Conservation (phyloP, 2,888 invertebrate species). For the Meghimatium bilineatum region DNA sequence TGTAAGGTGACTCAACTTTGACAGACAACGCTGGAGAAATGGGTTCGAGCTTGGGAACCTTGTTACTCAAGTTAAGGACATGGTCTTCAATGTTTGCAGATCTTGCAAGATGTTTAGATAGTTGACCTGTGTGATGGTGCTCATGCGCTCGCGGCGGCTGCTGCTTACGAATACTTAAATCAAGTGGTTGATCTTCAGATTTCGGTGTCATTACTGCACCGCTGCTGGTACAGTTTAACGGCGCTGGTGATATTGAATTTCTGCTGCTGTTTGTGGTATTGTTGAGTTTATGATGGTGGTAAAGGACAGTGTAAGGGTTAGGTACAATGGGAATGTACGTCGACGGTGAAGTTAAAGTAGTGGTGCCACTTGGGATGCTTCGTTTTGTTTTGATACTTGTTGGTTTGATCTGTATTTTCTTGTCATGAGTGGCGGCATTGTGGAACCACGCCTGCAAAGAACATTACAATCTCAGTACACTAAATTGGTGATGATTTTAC, state of each 20-base stretch:
- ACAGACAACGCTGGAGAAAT: slow-evolving; percentile 47
- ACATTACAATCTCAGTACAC: no score
- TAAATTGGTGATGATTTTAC: no score
- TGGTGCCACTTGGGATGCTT: slow-evolving; percentile 35
- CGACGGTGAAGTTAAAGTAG: slow-evolving; percentile 51
- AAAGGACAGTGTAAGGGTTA: slow-evolving; percentile 54
- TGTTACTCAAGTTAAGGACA: slow-evolving; percentile 87
- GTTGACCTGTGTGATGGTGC: slow-evolving; percentile 39
- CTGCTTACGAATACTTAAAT: slow-evolving; percentile 87
- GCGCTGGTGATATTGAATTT: neutral
- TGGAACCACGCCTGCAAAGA: slow-evolving; percentile 90
- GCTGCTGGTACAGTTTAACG: slow-evolving; percentile 8
- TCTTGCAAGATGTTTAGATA: slow-evolving; percentile 57
- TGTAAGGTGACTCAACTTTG: slow-evolving; percentile 28
- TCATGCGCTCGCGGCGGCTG: slow-evolving; percentile 64
- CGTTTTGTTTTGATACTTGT: slow-evolving; percentile 40
- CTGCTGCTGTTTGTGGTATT: slow-evolving; percentile 15
- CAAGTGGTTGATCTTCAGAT: slow-evolving; percentile 82
- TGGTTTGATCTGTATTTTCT: slow-evolving; percentile 78
- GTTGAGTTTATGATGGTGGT: slow-evolving; percentile 25
- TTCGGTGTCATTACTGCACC: slow-evolving; percentile 27
- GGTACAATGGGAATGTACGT: slow-evolving; percentile 74
- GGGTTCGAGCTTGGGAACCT: slow-evolving; percentile 69
- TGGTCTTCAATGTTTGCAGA: slow-evolving; percentile 76
- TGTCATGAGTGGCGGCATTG: slow-evolving; percentile 89